Conservation (phyloP, 2,888 invertebrate genomes). For the Poecilobothrus nobilitatus region DNA sequence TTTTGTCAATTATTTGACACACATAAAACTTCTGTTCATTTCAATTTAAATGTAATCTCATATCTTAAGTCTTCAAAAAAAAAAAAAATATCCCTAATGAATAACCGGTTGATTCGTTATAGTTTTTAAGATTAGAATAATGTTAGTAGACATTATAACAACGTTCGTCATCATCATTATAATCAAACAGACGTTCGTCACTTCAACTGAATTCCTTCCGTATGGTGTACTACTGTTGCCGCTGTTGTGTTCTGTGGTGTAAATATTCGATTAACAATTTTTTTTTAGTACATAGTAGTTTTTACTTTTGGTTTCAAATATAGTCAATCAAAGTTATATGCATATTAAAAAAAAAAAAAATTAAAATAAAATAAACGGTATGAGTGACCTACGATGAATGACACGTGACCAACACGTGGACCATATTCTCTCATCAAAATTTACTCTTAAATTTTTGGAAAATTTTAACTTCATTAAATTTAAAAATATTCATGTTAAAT, state of each 20-base stretch:
- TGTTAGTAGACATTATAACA: neutral
- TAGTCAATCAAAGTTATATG: too few relatives aligned
- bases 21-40: neutral
- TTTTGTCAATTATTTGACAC: neutral
- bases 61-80: too few relatives aligned
- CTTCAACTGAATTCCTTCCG: neutral
- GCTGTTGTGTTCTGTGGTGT: neutral
- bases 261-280: slow-evolving; percentile 5
- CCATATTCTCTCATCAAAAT: neutral
- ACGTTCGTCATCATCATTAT: neutral
- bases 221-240: neutral
- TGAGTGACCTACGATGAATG: slow-evolving; percentile 8
- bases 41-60: neutral
- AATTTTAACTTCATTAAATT: neutral
- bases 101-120: too few relatives aligned
- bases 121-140: neutral
- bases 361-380: neutral
- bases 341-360: too few relatives aligned
- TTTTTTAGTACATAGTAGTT: too few relatives aligned
- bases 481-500: neutral
- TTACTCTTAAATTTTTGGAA: neutral
- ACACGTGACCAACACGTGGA: slow-evolving; percentile 11
- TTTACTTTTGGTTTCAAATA: too few relatives aligned
- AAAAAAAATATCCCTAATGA: too few relatives aligned
- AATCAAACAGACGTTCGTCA: neutral